phyloP scores from a whole-genome alignment of 1,140 invertebrate species.

The Pachypsylla venusta region DNA sequence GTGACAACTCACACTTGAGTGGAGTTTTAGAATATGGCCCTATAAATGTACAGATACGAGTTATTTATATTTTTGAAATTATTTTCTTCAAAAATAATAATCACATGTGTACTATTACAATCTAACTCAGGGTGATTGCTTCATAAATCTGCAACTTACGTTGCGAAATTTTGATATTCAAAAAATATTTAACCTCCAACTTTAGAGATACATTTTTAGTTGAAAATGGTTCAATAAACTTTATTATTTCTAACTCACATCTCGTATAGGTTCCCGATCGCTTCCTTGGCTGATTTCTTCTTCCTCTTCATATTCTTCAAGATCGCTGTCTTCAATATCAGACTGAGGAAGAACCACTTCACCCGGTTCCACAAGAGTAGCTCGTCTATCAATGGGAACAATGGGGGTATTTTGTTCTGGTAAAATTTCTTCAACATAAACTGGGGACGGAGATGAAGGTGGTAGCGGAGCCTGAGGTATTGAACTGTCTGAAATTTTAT shows the following conservation, averaged over 20 bases:
- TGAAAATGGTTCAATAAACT: too few relatives aligned
- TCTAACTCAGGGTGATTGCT: too few relatives aligned
- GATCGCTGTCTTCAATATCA: neutral
- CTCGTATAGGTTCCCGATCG: neutral
- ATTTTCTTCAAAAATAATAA: too few relatives aligned
- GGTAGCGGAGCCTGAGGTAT: neutral
- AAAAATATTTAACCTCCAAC: neutral
- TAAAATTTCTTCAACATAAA: neutral
- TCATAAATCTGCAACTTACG: too few relatives aligned
- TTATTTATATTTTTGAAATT: too few relatives aligned
- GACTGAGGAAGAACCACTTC: neutral
- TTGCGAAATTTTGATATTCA: neutral
- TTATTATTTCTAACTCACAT: too few relatives aligned
- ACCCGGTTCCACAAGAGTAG: neutral
- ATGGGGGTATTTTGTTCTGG: neutral
- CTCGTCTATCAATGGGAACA: neutral
- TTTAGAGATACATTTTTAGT: neutral
- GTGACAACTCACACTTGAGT: too few relatives aligned
- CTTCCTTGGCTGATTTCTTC: neutral
- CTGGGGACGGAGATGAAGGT: neutral
- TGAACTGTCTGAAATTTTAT: neutral
- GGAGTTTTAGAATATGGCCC: too few relatives aligned
- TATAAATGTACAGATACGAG: too few relatives aligned
- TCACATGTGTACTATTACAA: too few relatives aligned
- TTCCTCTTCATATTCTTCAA: conserved; percentile 5